Evolutionary conservation across 1,140 invertebrate species (phyloP).

Genomic region (Brachionus rotundiformis): DNA sequence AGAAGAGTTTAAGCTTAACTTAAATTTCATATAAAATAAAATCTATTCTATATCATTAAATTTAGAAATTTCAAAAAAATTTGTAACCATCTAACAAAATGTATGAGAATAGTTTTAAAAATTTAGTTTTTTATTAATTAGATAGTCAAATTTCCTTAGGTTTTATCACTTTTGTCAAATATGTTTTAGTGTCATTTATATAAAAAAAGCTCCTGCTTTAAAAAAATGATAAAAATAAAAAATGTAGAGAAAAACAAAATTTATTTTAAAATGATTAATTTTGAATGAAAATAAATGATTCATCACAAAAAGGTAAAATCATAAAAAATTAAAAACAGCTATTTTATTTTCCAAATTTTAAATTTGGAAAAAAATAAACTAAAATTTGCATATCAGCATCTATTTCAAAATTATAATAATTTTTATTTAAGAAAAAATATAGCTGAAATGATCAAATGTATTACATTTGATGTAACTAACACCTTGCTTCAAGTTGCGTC

Average conservation of each 20-base stretch:
- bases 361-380: background rate
- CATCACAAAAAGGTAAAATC: background rate
- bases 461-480: slow-evolving; percentile 49
- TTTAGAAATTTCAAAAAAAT: no score
- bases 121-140: no score
- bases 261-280: background rate
- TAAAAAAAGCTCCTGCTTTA: background rate
- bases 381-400: background rate
- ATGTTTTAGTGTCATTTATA: no score
- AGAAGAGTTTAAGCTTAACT: no score
- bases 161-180: no score
- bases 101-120: no score
- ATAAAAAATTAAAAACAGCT: background rate
- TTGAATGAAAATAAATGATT: slow-evolving; percentile 2
- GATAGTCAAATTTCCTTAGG: no score
- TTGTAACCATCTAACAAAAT: no score
- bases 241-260: background rate
- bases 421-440: background rate
- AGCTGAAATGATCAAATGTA: slow-evolving; percentile 13
- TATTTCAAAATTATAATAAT: background rate
- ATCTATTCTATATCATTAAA: no score
- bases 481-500: slow-evolving; percentile 16
- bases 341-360: background rate
- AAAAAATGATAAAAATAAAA: background rate
- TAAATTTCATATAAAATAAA: no score